Evolutionary conservation across 2,888 invertebrate species (phyloP).

Genomic region (Eretmocerus hayati): DNA sequence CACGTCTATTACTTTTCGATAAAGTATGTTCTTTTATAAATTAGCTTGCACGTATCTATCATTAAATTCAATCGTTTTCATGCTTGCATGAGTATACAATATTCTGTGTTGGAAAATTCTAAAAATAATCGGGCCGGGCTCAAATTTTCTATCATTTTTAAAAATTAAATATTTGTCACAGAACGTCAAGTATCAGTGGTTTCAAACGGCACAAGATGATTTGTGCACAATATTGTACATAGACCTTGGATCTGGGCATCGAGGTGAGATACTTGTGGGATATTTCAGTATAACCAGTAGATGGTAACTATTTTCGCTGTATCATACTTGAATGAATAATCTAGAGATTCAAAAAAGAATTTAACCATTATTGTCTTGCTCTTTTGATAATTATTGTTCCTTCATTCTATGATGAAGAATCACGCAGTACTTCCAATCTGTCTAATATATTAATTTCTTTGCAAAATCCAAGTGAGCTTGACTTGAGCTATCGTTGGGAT

Average conservation of each 20-base stretch:
- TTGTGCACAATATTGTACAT: constrained; percentile 14
- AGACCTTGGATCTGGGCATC: constrained; percentile 9
- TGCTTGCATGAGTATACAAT: background rate
- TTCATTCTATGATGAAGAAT: too few species aligned
- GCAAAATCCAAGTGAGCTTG: constrained; percentile 25
- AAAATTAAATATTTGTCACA: background rate
- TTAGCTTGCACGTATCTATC: too few species aligned
- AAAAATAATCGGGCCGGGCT: too few species aligned
- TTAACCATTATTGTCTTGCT: too few species aligned
- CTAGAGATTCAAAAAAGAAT: too few species aligned
- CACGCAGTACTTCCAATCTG: background rate
- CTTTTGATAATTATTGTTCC: too few species aligned
- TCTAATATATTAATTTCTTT: too few species aligned
- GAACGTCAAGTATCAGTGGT: constrained; percentile 17
- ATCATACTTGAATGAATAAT: too few species aligned
- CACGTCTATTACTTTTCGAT: constrained; percentile 10
- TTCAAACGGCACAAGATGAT: constrained; percentile 1
- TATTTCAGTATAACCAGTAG: constrained; percentile 6
- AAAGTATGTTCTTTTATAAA: constrained; percentile 8
- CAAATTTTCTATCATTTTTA: background rate
- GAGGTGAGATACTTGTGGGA: background rate
- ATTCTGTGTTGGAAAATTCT: too few species aligned
- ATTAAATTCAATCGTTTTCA: background rate
- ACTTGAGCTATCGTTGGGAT: constrained; percentile 36
- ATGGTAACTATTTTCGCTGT: constrained; percentile 15